These are phyloP conservation scores for Garrulus glandarius DNA, from an alignment of 2,797 vertebrate species.

Conservation along the genomic window DNA sequence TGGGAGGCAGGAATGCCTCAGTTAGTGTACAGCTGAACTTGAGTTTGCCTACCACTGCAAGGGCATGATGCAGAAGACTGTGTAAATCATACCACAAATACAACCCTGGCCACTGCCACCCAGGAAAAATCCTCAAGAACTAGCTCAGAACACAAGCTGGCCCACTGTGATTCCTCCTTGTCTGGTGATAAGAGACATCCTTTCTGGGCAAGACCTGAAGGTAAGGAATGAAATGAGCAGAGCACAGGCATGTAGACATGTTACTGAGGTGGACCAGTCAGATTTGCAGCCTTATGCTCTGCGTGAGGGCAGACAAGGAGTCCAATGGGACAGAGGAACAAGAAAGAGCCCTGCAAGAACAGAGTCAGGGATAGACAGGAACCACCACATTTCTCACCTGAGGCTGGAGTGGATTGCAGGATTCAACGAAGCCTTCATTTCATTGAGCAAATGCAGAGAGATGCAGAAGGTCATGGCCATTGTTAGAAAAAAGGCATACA, in stretches of 20 bases:
- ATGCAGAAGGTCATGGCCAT: neutral
- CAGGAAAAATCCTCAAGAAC: neutral
- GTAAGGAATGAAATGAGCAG: fast-evolving
- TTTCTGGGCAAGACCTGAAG: neutral
- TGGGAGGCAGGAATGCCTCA: neutral
- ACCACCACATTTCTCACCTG: neutral
- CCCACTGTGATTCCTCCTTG: neutral
- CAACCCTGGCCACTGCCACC: neutral
- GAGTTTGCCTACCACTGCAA: neutral
- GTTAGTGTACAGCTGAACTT: neutral
- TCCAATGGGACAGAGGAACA: neutral
- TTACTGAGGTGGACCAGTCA: neutral
- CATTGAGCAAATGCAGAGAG: neutral
- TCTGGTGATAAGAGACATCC: neutral
- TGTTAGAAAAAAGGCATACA: neutral
- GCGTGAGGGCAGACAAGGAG: neutral
- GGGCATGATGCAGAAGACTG: neutral
- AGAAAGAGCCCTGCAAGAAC: neutral
- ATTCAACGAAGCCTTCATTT: neutral
- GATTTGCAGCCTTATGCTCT: neutral
- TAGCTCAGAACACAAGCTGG: neutral
- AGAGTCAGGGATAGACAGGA: neutral
- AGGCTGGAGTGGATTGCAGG: neutral
- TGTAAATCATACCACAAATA: neutral
- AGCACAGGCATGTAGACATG: neutral